Conservation (phyloP, 2,797 vertebrate genomes). For the Glyptemys insculpta region DNA sequence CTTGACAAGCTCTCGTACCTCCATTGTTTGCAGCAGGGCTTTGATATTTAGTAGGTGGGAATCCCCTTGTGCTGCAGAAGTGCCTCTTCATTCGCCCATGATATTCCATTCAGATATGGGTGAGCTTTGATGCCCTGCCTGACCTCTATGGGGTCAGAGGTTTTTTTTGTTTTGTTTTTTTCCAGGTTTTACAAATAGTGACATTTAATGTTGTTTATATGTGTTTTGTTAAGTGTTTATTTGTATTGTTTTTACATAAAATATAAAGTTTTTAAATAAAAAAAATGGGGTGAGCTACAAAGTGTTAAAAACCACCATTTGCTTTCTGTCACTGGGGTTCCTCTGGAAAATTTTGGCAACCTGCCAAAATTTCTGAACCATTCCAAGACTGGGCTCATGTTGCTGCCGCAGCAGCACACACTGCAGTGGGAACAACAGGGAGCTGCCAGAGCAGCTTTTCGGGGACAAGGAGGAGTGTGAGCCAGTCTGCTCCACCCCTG, state of each 20-base stretch:
- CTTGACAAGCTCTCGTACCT: slow-evolving; percentile 13
- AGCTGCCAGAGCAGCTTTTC: slow-evolving; percentile 62
- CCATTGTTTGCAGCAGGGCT: slow-evolving; percentile 12
- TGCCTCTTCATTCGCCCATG: background rate
- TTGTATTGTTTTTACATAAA: no score
- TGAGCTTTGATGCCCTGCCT: background rate
- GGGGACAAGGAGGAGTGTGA: slow-evolving; percentile 43
- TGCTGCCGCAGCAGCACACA: slow-evolving; percentile 35
- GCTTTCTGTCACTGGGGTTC: background rate
- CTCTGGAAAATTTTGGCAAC: background rate
- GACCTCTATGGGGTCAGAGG: background rate
- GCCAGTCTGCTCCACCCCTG: slow-evolving; percentile 1
- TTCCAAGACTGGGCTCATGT: background rate
- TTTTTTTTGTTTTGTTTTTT: background rate
- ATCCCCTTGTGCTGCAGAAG: background rate
- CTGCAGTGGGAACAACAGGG: slow-evolving; percentile 7
- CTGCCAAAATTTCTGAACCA: background rate
- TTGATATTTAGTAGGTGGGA: background rate
- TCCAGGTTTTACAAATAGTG: background rate
- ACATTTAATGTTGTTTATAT: background rate
- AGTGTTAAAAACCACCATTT: background rate
- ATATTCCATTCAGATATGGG: background rate
- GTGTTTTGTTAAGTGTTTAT: background rate
- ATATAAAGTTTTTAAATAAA: background rate
- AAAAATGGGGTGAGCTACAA: background rate